phyloP scores from a whole-genome alignment of 2,888 invertebrate genomes.

The Unio pictorum region DNA sequence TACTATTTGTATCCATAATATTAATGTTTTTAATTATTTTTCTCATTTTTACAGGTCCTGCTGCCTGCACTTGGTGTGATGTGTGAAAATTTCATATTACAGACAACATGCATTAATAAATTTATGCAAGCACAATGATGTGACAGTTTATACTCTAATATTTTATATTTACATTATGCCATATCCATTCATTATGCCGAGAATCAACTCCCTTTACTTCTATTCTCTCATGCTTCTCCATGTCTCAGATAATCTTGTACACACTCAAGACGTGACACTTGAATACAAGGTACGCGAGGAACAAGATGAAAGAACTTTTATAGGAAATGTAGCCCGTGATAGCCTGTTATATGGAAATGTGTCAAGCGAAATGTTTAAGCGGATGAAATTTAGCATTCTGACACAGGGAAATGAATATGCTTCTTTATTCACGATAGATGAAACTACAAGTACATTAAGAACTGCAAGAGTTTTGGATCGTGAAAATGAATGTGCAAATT shows the following conservation, averaged over 20 bases:
- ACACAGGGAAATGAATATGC: slow-evolving; percentile 48
- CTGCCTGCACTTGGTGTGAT: slow-evolving; percentile 15
- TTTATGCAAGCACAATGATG: no score
- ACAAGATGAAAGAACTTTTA: slow-evolving; percentile 77
- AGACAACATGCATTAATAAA: no score
- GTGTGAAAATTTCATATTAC: slow-evolving; percentile 5
- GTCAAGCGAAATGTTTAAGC: slow-evolving; percentile 38
- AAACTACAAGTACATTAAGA: slow-evolving; percentile 51
- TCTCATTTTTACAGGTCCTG: slow-evolving; percentile 23
- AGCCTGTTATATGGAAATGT: slow-evolving; percentile 46
- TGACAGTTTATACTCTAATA: no score
- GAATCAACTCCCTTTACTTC: no score
- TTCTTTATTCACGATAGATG: slow-evolving; percentile 51
- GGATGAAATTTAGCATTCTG: slow-evolving; percentile 50
- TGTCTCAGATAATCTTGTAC: neutral
- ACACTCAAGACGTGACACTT: slow-evolving; percentile 32
- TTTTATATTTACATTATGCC: no score
- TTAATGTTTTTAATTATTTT: neutral
- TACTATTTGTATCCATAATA: neutral
- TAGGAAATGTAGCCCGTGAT: slow-evolving; percentile 57
- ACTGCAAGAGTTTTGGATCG: slow-evolving; percentile 52
- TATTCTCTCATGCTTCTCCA: no score
- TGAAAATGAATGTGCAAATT: slow-evolving; percentile 50
- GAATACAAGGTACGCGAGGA: slow-evolving; percentile 35
- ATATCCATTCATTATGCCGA: no score